Percentiles rank a stretch among this genome's conserved stretches.
Conservation (phyloP, 2,888 invertebrate species). For the Diploptera punctata region DNA sequence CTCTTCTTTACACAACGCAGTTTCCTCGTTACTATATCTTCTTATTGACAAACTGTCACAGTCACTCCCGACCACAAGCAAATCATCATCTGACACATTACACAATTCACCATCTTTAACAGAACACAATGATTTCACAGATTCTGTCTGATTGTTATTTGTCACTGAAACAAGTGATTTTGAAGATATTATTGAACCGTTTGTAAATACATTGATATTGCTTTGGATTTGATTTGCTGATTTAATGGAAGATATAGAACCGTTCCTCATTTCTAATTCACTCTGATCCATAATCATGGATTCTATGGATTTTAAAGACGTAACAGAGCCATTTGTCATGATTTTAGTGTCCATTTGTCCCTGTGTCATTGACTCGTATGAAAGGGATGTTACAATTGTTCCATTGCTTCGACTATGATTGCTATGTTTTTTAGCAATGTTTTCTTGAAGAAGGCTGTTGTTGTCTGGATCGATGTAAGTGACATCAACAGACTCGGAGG, state of each 20-base stretch:
- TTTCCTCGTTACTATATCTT: background rate
- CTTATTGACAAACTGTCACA: background rate
- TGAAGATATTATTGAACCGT: background rate
- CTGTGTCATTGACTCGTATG: background rate
- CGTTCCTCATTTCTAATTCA: background rate
- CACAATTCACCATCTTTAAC: background rate
- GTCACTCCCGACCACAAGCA: background rate
- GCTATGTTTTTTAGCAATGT: background rate
- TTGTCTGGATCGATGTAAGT: conserved; percentile 16
- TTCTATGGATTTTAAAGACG: background rate
- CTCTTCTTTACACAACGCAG: conserved; percentile 7
- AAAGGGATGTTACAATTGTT: conserved; percentile 15
- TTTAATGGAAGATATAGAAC: background rate
- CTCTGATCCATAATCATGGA: conserved; percentile 11
- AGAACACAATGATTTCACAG: background rate
- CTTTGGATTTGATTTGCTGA: background rate
- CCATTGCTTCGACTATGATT: background rate
- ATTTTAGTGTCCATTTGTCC: conserved; percentile 1
- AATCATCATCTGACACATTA: background rate
- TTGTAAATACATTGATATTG: background rate
- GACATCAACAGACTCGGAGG: background rate
- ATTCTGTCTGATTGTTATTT: background rate
- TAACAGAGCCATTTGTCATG: conserved; percentile 1
- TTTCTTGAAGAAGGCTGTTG: background rate
- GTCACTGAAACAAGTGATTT: background rate